phyloP scores from a whole-genome alignment of 2,113 vertebrate genomes.

The Paramisgurnus dabryanus region DNA sequence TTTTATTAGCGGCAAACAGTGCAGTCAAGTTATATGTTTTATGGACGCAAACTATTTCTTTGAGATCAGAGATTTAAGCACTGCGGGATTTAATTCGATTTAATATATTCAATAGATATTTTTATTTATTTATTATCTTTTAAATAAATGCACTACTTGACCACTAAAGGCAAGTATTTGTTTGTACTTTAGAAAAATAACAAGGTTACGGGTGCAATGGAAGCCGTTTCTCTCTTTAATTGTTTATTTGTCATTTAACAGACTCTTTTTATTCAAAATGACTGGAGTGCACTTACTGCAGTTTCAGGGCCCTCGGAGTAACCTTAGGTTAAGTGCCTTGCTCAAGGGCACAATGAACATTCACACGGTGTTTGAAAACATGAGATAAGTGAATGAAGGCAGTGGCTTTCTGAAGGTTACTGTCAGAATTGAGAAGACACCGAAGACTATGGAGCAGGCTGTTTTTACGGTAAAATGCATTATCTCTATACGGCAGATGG shows the following conservation, averaged over 20 bases:
- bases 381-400: conserved; percentile 49
- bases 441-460: conserved; percentile 50
- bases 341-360: conserved; percentile 3
- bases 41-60: too few relatives aligned
- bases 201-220: neutral
- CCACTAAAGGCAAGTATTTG: neutral
- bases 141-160: too few relatives aligned
- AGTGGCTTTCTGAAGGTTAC: conserved; percentile 35
- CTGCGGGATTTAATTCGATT: too few relatives aligned
- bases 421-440: conserved; percentile 54
- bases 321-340: neutral
- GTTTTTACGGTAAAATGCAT: conserved; percentile 61
- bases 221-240: neutral
- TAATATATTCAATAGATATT: too few relatives aligned
- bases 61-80: too few relatives aligned
- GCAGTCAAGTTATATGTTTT: too few relatives aligned
- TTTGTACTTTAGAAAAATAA: neutral
- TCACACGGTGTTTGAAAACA: conserved; percentile 29
- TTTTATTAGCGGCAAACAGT: too few relatives aligned
- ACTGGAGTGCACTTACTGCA: neutral
- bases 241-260: conserved; percentile 26
- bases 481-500: conserved; percentile 68
- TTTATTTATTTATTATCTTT: too few relatives aligned
- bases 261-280: neutral
- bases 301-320: neutral